phyloP scores from a whole-genome alignment of 1,140 invertebrate species.

The Phortica variegata region DNA sequence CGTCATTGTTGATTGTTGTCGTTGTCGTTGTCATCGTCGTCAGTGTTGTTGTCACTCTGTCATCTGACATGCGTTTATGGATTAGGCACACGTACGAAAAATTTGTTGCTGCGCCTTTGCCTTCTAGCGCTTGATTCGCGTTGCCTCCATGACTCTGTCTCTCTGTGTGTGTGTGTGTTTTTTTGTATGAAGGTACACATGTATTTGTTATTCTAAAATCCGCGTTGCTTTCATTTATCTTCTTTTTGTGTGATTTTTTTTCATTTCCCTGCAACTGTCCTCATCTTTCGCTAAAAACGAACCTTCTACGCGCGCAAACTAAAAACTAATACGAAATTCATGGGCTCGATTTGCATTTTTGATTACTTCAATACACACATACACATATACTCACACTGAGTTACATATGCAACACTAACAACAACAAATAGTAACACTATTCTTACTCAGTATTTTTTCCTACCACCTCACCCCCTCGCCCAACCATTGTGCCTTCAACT shows the following conservation, averaged over 20 bases:
- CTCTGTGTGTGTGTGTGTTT: neutral
- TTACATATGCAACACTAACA: too few species aligned
- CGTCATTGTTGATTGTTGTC: too few species aligned
- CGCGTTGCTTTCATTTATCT: conserved; percentile 26
- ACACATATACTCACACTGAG: conserved; percentile 2
- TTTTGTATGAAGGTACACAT: conserved; percentile 25
- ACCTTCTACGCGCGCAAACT: conserved; percentile 11
- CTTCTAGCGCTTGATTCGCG: too few species aligned
- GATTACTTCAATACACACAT: conserved; percentile 42
- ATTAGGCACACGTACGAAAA: too few species aligned
- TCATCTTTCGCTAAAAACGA: too few species aligned
- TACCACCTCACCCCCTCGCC: neutral
- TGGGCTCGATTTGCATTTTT: conserved; percentile 53
- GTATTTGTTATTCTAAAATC: conserved; percentile 50
- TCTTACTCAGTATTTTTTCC: too few species aligned
- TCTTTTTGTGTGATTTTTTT: conserved; percentile 15
- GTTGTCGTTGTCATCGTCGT: too few species aligned
- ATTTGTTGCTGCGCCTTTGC: too few species aligned
- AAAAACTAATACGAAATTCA: conserved; percentile 54
- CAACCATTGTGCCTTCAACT: neutral
- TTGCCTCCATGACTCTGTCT: conserved; percentile 2
- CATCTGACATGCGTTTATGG: too few species aligned
- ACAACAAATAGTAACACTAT: too few species aligned
- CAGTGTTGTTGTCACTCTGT: too few species aligned
- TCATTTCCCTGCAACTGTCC: conserved; percentile 1